Evolutionary conservation across 2,888 invertebrate genomes (phyloP).

Genomic region (Temnothorax unifasciatus): DNA sequence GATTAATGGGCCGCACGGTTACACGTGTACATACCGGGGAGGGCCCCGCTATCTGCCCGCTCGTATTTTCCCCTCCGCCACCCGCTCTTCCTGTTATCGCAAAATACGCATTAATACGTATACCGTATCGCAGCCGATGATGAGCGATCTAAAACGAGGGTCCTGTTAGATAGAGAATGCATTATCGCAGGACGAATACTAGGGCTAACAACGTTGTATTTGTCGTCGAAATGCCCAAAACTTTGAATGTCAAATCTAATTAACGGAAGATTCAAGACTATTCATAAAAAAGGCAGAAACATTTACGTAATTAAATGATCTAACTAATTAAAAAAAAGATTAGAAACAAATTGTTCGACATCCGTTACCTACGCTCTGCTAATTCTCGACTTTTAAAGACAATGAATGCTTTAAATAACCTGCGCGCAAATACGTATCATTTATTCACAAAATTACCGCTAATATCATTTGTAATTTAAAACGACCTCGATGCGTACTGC

Average conservation of each 20-base stretch:
- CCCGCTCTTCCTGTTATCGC: constrained; percentile 79
- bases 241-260: background rate
- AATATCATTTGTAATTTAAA: background rate
- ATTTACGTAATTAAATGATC: background rate
- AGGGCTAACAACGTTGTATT: background rate
- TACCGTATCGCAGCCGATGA: background rate
- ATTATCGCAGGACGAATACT: background rate
- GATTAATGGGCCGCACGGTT: constrained; percentile 84
- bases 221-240: background rate
- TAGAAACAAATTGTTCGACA: background rate
- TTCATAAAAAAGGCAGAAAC: background rate
- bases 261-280: background rate
- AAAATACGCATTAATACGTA: constrained; percentile 19
- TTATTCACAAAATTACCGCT: background rate
- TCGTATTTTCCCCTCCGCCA: constrained; percentile 79
- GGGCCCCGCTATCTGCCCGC: constrained; percentile 77
- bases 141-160: background rate
- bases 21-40: constrained; percentile 72
- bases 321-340: background rate
- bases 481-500: background rate
- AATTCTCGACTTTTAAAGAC: background rate
- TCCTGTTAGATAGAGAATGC: background rate
- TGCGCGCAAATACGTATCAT: background rate
- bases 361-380: background rate
- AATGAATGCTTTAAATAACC: background rate